Evolutionary conservation across 2,888 invertebrate species (phyloP).

Genomic region (Margaritifera margaritifera): DNA sequence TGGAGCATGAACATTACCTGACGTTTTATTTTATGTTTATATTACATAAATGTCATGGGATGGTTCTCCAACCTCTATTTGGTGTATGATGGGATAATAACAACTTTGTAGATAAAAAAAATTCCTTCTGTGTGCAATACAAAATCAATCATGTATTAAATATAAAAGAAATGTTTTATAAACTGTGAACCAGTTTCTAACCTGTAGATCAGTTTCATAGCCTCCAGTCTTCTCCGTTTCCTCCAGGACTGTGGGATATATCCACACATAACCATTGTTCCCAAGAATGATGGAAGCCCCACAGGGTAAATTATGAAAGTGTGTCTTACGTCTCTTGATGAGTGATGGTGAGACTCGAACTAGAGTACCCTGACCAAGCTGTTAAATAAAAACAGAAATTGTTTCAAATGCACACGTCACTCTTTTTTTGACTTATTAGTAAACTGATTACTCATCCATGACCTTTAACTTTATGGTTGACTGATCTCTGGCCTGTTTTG

Average conservation of each 20-base stretch:
- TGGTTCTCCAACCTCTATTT: no score
- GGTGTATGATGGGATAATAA: no score
- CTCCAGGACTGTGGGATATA: conserved; percentile 81
- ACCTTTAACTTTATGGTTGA: no score
- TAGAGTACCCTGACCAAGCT: conserved; percentile 87
- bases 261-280: conserved; percentile 97
- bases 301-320: conserved; percentile 93
- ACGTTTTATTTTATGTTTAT: no score
- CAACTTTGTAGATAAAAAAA: no score
- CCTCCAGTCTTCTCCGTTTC: conserved; percentile 76
- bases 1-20: no score
- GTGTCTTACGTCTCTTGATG: conserved; percentile 93
- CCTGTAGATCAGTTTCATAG: conserved; percentile 84
- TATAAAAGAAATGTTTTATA: no score
- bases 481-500: no score
- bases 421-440: not conserved
- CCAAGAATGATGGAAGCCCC: conserved; percentile 95
- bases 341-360: conserved; percentile 93
- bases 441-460: no score
- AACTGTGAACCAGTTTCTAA: conserved; percentile 21
- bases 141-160: not conserved
- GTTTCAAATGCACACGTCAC: not conserved
- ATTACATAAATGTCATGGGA: no score
- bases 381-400: conserved; percentile 10
- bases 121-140: no score